These are phyloP conservation scores for Nebria salina DNA, from an alignment of 2,888 invertebrate species.

Conservation along the genomic window DNA sequence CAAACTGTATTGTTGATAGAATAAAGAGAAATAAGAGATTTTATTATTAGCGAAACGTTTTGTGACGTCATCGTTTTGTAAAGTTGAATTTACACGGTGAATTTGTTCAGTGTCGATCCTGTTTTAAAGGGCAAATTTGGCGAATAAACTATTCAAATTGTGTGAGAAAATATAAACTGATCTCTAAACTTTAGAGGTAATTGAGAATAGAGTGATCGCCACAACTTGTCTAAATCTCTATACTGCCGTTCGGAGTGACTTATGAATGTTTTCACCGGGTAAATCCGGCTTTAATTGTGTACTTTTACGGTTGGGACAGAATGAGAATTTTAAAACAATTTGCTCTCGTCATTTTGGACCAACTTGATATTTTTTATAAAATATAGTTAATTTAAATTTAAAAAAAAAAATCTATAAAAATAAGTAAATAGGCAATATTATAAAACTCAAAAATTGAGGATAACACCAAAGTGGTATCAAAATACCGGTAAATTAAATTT, in stretches of 20 bases:
- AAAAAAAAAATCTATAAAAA: conserved; percentile 19
- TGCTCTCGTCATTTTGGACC: conserved; percentile 31
- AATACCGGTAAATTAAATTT: conserved; percentile 12
- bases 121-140: not conserved
- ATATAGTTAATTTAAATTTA: conserved; percentile 26
- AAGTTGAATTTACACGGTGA: not conserved
- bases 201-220: not conserved
- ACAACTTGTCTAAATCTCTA: not conserved
- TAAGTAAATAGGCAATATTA: conserved; percentile 38
- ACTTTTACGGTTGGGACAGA: conserved; percentile 28
- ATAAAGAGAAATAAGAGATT: not conserved
- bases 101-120: not conserved
- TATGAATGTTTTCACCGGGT: not conserved
- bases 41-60: not conserved
- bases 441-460: conserved; percentile 20
- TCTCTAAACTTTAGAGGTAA: not conserved
- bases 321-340: conserved; percentile 7
- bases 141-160: not conserved
- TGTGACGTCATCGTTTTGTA: not conserved
- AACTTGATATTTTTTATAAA: conserved; percentile 36
- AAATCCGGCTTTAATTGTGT: not conserved
- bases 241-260: not conserved
- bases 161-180: not conserved
- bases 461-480: conserved; percentile 39
- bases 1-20: not conserved